Base-by-base conservation (phyloP, 2,113 vertebrate genomes). In the Ceyx melanurus region DNA sequence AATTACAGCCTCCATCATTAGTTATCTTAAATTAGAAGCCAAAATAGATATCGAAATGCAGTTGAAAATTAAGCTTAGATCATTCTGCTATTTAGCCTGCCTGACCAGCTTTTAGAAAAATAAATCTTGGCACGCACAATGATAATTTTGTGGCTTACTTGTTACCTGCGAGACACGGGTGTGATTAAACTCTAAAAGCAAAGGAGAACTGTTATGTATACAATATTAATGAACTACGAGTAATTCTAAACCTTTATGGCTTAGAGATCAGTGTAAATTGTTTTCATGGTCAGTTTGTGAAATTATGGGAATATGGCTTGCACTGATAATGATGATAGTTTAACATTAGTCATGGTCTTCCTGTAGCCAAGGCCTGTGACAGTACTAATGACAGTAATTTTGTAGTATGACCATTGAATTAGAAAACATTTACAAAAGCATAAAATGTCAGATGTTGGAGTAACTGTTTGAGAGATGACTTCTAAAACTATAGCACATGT, bases 301-400 rank as follows among this genome's bases (percentile, higher is more conserved):
- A 98, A 99, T 99, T 97, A 99, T 95, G 94, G 97, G 98, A 98
- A 97, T 98, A 97, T 97, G 98, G 98, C 97, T 98, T 97, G 97
- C 97, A 90, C 97, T 68, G 96, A 98, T 97, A 97, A 90, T 92
- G 97, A 97, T 97, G 96, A 98, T 98, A 97, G 98, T 95, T 97
- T 85, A 88, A 94, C 98, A 99, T 99, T 99, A 98, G 98, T 99
- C 98, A 99, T 96, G 98, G 98, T 95, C 95, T 96, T 98, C 97
- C 97, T 95, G 94, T 92, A 97, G 97, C 97, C 95, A 86, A 86
- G 86, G 96, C 97, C 98, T 98, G 97, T 98, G 98, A 98, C 98
- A 98, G 97, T 96, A 96, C 97, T 99, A 99, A 99, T 99, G 98
- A 98, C 75, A 98, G 98, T 98, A 97, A 99, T 99, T 99, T 98